Evolutionary conservation across 2,113 vertebrate genomes (phyloP).

Genomic region (Machaerirhynchus nigripectus): DNA sequence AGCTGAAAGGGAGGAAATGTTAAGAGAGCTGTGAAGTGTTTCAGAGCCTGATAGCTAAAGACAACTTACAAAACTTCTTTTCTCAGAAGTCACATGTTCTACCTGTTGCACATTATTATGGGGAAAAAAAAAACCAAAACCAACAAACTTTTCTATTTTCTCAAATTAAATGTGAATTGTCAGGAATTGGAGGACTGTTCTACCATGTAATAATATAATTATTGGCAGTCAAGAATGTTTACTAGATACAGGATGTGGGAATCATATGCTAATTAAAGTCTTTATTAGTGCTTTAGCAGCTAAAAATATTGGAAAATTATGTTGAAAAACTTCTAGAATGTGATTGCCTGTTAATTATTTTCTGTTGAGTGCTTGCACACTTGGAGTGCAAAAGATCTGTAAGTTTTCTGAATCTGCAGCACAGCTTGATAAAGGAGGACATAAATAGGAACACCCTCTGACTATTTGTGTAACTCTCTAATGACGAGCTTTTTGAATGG

Average conservation of each 20-base stretch:
- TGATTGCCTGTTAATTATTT: neutral
- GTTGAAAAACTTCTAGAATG: neutral
- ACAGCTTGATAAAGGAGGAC: neutral
- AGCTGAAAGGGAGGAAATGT: neutral
- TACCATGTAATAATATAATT: neutral
- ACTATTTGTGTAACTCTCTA: neutral
- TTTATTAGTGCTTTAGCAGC: neutral
- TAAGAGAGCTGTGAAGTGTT: neutral
- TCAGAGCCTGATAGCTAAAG: neutral
- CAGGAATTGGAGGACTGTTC: neutral
- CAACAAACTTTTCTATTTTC: neutral
- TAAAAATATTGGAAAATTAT: neutral
- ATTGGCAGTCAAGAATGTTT: neutral
- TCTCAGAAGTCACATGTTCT: neutral
- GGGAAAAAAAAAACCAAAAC: neutral
- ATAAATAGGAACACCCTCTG: neutral
- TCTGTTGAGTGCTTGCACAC: neutral
- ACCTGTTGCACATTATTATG: neutral
- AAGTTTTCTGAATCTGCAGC: neutral
- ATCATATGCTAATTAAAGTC: neutral
- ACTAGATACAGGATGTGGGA: neutral
- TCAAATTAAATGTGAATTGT: neutral
- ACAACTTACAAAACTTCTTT: neutral
- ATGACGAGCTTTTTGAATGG: neutral
- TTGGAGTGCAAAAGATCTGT: neutral